These are phyloP conservation scores for Avahi laniger DNA, from an alignment of 2,797 vertebrate species.

Conservation along the genomic window DNA sequence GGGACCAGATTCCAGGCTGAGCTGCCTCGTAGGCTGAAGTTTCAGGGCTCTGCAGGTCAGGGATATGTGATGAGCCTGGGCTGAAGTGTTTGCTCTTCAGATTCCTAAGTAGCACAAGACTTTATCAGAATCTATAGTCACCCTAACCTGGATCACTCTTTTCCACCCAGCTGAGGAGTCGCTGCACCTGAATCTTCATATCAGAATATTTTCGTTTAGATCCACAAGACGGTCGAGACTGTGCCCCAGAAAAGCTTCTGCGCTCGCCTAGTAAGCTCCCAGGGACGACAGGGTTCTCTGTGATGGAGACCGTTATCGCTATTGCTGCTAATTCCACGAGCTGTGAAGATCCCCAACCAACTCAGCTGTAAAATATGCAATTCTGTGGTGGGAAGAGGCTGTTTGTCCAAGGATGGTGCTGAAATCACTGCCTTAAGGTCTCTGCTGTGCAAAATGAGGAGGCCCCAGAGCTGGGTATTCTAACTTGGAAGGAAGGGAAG, in stretches of 20 bases:
- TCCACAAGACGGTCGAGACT: neutral
- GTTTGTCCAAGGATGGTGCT: constrained; percentile 72
- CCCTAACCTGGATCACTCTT: neutral
- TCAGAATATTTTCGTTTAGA: neutral
- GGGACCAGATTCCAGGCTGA: neutral
- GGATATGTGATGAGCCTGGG: neutral
- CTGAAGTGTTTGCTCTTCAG: neutral
- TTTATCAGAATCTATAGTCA: neutral
- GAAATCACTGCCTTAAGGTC: constrained; percentile 78
- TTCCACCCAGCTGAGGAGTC: neutral
- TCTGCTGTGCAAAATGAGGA: constrained; percentile 60
- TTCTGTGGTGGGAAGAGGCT: constrained; percentile 48
- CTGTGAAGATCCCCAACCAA: constrained; percentile 54
- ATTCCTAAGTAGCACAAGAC: constrained; percentile 23
- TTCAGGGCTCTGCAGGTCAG: neutral
- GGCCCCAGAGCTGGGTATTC: constrained; percentile 25
- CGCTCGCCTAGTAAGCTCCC: neutral
- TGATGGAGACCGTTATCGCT: constrained; percentile 24
- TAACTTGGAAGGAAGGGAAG: neutral
- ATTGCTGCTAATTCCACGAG: constrained; percentile 60
- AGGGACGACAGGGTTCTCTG: neutral
- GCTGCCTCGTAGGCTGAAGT: neutral
- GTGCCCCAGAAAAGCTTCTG: neutral
- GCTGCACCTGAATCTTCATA: neutral
- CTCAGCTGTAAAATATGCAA: constrained; percentile 61